These are phyloP conservation scores for Pavo muticus DNA, from an alignment of 2,113 vertebrate species.

Conservation along the genomic window DNA sequence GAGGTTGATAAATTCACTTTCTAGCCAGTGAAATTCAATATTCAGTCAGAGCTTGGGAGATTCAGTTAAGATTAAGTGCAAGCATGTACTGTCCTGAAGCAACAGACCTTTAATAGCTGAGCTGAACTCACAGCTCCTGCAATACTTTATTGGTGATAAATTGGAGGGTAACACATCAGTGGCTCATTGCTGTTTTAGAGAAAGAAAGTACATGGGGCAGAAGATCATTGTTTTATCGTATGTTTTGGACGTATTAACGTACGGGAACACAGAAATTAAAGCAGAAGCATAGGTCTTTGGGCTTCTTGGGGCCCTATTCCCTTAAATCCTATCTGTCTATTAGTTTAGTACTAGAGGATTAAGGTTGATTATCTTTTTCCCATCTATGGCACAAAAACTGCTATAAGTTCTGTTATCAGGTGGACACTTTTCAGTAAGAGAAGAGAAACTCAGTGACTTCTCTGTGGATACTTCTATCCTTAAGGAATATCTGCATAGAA, in stretches of 20 bases:
- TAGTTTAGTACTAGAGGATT: background rate
- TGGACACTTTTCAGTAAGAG: background rate
- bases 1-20: background rate
- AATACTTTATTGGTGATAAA: background rate
- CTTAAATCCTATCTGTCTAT: constrained; percentile 17
- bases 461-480: background rate
- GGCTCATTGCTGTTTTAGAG: background rate
- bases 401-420: background rate
- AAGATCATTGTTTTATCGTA: background rate
- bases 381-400: background rate
- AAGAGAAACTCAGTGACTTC: background rate
- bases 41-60: background rate
- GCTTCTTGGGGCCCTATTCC: background rate
- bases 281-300: background rate
- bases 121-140: background rate
- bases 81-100: background rate
- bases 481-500: background rate
- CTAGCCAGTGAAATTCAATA: background rate
- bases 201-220: background rate
- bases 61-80: background rate
- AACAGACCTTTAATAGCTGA: background rate
- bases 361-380: background rate
- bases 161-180: background rate
- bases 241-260: constrained; percentile 4
- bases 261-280: constrained; percentile 13